These are phyloP conservation scores for Camponotus pennsylvanicus DNA, from an alignment of 1,140 invertebrate species.

Conservation along the genomic window DNA sequence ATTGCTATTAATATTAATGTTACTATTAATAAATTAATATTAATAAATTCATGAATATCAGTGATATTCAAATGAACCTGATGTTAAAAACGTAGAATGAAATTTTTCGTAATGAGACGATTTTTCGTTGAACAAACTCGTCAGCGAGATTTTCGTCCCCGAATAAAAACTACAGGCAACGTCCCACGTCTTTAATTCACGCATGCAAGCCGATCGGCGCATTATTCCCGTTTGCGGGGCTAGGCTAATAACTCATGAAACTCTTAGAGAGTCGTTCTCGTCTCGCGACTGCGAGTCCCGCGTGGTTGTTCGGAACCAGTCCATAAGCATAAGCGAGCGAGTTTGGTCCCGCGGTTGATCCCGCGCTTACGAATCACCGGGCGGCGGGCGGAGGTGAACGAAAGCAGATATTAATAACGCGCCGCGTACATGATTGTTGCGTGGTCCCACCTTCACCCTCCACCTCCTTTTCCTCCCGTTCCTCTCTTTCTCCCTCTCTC, in stretches of 20 bases:
- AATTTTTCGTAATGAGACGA: background rate
- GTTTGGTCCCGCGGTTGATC: conserved; percentile 24
- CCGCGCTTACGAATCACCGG: conserved; percentile 72
- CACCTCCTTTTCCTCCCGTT: conserved; percentile 15
- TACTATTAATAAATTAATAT: too few species aligned
- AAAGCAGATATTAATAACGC: conserved; percentile 83
- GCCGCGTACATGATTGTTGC: conserved; percentile 80
- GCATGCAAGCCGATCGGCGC: conserved; percentile 39
- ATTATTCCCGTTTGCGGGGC: conserved; percentile 34
- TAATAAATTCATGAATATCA: background rate
- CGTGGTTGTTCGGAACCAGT: conserved; percentile 43
- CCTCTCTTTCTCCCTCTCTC: conserved; percentile 21
- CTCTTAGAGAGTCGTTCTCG: background rate
- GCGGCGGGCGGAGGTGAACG: conserved; percentile 65
- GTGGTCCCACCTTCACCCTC: conserved; percentile 74
- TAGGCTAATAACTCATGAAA: conserved; percentile 47
- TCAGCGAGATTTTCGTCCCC: background rate
- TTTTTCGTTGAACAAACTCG: background rate
- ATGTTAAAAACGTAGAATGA: background rate
- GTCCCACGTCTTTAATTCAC: conserved; percentile 49
- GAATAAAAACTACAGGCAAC: background rate
- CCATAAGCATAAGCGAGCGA: conserved; percentile 21
- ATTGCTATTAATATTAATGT: too few species aligned
- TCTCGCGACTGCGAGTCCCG: background rate
- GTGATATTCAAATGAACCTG: too few species aligned